Evolutionary conservation across 2,113 vertebrate genomes (phyloP).

Genomic region (Poeciliopsis prolifica): DNA sequence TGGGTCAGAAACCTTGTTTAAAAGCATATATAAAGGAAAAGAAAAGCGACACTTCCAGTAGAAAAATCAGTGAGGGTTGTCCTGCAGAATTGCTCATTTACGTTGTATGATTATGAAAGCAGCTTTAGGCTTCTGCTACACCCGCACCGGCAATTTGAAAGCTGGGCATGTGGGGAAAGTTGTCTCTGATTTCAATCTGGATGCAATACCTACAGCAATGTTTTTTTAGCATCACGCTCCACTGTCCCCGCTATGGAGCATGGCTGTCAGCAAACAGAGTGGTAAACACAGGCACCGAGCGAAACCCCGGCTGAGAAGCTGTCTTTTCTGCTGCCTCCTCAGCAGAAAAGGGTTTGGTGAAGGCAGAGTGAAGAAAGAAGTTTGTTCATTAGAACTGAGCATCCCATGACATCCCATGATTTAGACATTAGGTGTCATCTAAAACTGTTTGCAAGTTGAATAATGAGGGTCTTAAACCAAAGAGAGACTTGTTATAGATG

Average conservation of each 20-base stretch:
- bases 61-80: neutral
- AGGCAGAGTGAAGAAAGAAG: neutral
- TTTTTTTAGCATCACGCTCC: conserved; percentile 11
- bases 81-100: neutral
- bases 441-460: conserved; percentile 18
- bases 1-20: neutral
- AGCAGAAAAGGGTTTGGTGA: neutral
- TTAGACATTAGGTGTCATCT: neutral
- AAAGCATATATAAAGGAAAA: neutral
- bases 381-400: conserved; percentile 20
- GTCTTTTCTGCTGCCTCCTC: neutral
- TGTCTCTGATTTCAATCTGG: conserved; percentile 27
- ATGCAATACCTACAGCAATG: neutral
- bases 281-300: conserved; percentile 15
- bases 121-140: conserved; percentile 1
- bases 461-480: conserved; percentile 28
- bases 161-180: neutral
- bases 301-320: neutral
- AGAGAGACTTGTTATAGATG: conserved; percentile 20
- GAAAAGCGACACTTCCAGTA: neutral
- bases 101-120: conserved; percentile 15
- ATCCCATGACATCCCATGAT: conserved; percentile 4
- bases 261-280: conserved; percentile 17
- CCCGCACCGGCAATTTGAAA: conserved; percentile 35
- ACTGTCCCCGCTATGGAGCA: conserved; percentile 19